Percentiles rank a stretch among this genome's conserved stretches.
Conservation (phyloP, 2,797 vertebrate genomes). For the Bryconaethiops microstoma region DNA sequence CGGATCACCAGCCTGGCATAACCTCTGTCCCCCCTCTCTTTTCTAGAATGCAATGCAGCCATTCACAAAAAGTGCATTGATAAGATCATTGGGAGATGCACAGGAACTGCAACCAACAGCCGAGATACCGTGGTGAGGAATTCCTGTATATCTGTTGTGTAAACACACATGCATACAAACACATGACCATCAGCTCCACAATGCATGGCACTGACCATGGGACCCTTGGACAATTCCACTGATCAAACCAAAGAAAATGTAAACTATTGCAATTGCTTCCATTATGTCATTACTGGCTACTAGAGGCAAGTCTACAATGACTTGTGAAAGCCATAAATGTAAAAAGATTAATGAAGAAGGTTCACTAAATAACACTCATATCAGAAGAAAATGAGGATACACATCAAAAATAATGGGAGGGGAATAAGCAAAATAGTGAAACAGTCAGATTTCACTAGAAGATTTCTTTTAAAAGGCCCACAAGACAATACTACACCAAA, state of each 20-base stretch:
- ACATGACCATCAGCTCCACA: neutral
- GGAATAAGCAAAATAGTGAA: too few relatives aligned
- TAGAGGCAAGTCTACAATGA: too few relatives aligned
- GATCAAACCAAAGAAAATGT: neutral
- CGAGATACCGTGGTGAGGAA: slow-evolving; percentile 83
- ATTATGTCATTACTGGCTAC: neutral
- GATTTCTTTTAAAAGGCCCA: too few relatives aligned
- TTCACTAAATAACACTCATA: too few relatives aligned
- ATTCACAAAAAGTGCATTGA: slow-evolving; percentile 99
- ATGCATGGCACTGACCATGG: neutral
- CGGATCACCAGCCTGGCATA: neutral
- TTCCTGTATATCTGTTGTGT: neutral
- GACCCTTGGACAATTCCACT: neutral
- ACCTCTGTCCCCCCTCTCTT: slow-evolving; percentile 50
- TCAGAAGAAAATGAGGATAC: too few relatives aligned
- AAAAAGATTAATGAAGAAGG: too few relatives aligned
- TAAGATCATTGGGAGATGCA: slow-evolving; percentile 95
- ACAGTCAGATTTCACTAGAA: too few relatives aligned
- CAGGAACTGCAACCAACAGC: slow-evolving; percentile 93
- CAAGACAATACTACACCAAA: too few relatives aligned
- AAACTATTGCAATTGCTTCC: neutral
- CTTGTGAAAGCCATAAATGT: too few relatives aligned
- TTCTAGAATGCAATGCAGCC: slow-evolving; percentile 95
- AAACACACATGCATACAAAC: neutral
- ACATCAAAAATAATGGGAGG: too few relatives aligned